These are phyloP conservation scores for Salarias fasciatus DNA, from an alignment of 2,797 vertebrate species.

Conservation along the genomic window DNA sequence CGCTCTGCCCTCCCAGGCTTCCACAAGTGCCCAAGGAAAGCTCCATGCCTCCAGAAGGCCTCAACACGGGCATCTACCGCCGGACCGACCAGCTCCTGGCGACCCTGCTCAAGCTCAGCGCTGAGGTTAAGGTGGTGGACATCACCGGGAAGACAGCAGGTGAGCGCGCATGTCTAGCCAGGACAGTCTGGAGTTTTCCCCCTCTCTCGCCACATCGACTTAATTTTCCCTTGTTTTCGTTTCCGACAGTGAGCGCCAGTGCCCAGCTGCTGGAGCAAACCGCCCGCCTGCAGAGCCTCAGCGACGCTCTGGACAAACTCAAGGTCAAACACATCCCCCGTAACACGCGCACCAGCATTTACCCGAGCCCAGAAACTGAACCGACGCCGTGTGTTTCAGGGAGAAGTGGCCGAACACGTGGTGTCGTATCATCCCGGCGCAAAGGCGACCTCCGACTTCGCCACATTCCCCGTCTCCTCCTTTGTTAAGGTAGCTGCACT, in stretches of 20 bases:
- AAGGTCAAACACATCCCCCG: conserved; percentile 73
- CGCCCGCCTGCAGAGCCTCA: conserved; percentile 84
- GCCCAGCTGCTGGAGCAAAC: conserved; percentile 89
- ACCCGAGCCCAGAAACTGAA: background rate
- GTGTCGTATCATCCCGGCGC: conserved; percentile 85
- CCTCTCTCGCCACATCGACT: background rate
- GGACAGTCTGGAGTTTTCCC: background rate
- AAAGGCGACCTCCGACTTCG: conserved; percentile 85
- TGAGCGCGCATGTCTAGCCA: background rate
- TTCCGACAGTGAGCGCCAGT: conserved; percentile 77
- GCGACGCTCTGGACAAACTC: conserved; percentile 84
- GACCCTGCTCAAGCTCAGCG: conserved; percentile 88
- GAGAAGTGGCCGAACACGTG: conserved; percentile 88
- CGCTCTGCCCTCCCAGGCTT: conserved; percentile 85
- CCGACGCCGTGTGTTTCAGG: conserved; percentile 68
- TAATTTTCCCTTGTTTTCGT: background rate
- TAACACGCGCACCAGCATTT: background rate
- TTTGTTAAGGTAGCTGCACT: conserved; percentile 85
- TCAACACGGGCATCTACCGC: conserved; percentile 84
- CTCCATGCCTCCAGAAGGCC: conserved; percentile 73
- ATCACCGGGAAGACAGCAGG: conserved; percentile 87
- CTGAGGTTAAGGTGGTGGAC: conserved; percentile 87
- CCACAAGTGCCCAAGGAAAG: conserved; percentile 70
- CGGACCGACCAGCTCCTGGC: conserved; percentile 89
- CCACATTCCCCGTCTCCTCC: conserved; percentile 87